Base-by-base conservation (phyloP, 2,797 vertebrate species). In the Platyrinchus mystaceus region DNA sequence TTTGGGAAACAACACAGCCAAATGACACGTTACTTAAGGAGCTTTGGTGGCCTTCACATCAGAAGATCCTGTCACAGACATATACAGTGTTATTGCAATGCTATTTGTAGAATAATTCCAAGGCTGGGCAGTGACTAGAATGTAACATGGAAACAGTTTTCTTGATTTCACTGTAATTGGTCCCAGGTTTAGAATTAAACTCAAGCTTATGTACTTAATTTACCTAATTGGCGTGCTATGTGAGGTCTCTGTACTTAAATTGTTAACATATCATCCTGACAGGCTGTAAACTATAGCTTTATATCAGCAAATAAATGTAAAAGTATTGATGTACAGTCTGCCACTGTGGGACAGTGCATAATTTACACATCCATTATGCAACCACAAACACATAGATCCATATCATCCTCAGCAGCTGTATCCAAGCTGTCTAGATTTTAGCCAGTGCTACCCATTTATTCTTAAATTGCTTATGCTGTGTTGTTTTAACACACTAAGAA, bases 281-380 rank as follows among this genome's bases (percentile, higher is more conserved):
- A 66, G 79, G 73, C 63, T 78, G 55, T 85, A 93, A 89, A 89
- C 66, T 96, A 70, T 55, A 52, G 76, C 64, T 90, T 91, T 83
- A 78, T 66, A 88, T 64, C 66, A 87, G 55, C 43, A 12, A 53
- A 74, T 85, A 94, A 89, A 92, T 71, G 60, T 89, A 69, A 50
- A 92, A 92, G 41, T 87, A 89, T 85, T 81, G 87, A 94, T 67
- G 69, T 78, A 84, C 76, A 89, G 69, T 93, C 74, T 97, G 91
- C 74, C 84, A 96, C 82, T 76, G 70, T 23, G 63, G 83, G 87
- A 96, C 84, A 94, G 12, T 69, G 50, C 22, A 32, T 85, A 83
- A 91, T 92, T 96, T 87, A 92, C 62, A 71, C 49, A 74, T 74
- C 71, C 79, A 79, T 95, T 94, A 87, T 56, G n/a, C 74, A 77